These are phyloP conservation scores for Pterois miles DNA, from an alignment of 2,797 vertebrate species.

Conservation along the genomic window DNA sequence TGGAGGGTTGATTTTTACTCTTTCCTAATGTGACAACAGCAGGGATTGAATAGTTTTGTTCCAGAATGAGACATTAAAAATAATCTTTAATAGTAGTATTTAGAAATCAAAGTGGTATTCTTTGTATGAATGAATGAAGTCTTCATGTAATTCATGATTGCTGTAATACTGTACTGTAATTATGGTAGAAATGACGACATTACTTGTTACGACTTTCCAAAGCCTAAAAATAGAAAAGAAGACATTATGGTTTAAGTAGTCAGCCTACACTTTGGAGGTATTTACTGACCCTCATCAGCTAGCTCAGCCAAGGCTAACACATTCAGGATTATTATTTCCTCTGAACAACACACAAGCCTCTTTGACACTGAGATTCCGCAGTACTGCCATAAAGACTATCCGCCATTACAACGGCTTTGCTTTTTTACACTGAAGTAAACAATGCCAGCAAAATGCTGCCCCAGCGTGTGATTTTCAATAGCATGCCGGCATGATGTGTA, in stretches of 20 bases:
- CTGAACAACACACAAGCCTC: not conserved
- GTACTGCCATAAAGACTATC: not conserved
- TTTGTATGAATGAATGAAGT: not conserved
- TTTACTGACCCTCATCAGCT: not conserved
- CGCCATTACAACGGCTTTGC: too few relatives aligned
- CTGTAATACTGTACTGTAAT: not conserved
- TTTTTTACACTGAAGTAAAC: too few relatives aligned
- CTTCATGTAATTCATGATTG: not conserved
- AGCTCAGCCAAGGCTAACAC: not conserved
- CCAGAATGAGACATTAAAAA: not conserved
- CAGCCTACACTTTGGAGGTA: too few relatives aligned
- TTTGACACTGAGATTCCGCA: not conserved
- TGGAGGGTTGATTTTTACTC: constrained; percentile 42
- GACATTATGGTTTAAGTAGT: not conserved
- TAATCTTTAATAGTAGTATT: not conserved
- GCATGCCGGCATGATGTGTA: too few relatives aligned
- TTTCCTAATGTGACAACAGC: constrained; percentile 16
- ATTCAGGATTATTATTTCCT: too few relatives aligned
- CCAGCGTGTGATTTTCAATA: too few relatives aligned
- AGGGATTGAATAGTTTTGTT: constrained; percentile 9
- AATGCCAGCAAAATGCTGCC: too few relatives aligned
- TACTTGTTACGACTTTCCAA: not conserved
- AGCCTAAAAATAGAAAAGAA: not conserved
- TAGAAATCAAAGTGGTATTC: not conserved
- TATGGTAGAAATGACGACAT: not conserved